Conservation (phyloP, 2,113 vertebrate genomes). For the Charina bottae region DNA sequence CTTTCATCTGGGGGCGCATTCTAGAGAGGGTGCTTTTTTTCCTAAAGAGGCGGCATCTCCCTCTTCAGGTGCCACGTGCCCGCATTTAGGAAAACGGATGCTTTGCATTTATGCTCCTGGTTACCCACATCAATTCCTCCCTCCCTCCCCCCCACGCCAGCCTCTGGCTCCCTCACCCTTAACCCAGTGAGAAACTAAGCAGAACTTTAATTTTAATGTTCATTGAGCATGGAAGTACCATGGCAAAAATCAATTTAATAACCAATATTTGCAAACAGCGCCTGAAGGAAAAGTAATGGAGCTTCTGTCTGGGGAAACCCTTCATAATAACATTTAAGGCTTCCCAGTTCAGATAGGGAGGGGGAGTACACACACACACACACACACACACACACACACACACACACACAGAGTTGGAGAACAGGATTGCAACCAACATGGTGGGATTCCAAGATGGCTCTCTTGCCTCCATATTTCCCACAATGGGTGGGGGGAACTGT, state of each 20-base stretch:
- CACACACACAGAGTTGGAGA: not conserved
- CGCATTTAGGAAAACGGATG: not conserved
- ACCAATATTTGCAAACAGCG: slow-evolving; percentile 31
- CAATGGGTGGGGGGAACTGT: not conserved
- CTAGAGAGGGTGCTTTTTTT: not conserved
- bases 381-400: not conserved
- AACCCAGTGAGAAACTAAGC: slow-evolving; percentile 29
- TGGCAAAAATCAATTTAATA: slow-evolving; percentile 44
- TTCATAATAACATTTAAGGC: not conserved
- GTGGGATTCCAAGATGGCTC: too few relatives aligned
- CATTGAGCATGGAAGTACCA: slow-evolving; percentile 41
- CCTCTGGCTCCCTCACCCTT: slow-evolving; percentile 11
- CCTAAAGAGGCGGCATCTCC: not conserved
- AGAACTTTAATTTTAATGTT: slow-evolving; percentile 52
- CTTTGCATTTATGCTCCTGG: not conserved
- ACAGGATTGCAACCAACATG: too few relatives aligned
- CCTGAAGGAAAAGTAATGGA: not conserved
- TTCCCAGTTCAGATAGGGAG: not conserved
- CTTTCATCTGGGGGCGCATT: not conserved
- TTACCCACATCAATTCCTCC: not conserved
- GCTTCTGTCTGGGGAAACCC: not conserved
- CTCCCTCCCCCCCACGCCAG: not conserved
- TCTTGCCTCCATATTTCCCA: too few relatives aligned
- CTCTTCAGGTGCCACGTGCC: not conserved
- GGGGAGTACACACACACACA: not conserved